Base-by-base conservation (phyloP, 2,888 invertebrate species). In the Salpingus planirostris region DNA sequence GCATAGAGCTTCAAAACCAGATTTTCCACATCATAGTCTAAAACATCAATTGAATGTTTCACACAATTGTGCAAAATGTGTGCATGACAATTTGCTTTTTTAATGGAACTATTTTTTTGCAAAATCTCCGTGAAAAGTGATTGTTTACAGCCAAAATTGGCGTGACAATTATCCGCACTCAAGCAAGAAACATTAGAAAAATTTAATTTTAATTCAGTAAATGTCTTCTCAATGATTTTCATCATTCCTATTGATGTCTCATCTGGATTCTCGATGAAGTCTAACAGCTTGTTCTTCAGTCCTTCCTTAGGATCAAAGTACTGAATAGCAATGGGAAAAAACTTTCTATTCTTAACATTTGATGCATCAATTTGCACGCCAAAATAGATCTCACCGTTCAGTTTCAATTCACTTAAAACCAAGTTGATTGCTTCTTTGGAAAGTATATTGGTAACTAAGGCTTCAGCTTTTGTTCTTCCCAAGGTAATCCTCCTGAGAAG, bases 1-100 rank as follows among this genome's bases (percentile, higher is more conserved):
- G 27, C 23, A 21, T 35, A 40, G 11, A 38, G 26, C 35, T 40
- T 40, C 15, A 38, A 23, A 15, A 38, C 14, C 11, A 38, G 14
- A 21, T 22, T 13, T 34, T 38, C 34, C 4, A 34, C 26, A 29
- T 41, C 38, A n/a, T 29, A 13, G 8, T 24, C 24, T 14, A 34
- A 15, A 24, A 13, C 24, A 24, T 24, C 21, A 10, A 10, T 13
- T 15, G 21, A 11, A 30, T 28, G 26, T 30, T 30, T 34, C 13
- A 21, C 11, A 31, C n/a, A 12, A 26, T 34, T 34, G 24, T 34
- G 29, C 13, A 33, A 22, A 13, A 29, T 28, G 15, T 33, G 33
- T 14, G 18, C 33, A 8, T 13, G 15, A 28, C 33, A 33, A 15
- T 23, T 23, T 13, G 28, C 33, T 33, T 33, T 30, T 11, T 22